Evolutionary conservation across 2,113 vertebrate genomes (phyloP).

Genomic region (Scomber japonicus): DNA sequence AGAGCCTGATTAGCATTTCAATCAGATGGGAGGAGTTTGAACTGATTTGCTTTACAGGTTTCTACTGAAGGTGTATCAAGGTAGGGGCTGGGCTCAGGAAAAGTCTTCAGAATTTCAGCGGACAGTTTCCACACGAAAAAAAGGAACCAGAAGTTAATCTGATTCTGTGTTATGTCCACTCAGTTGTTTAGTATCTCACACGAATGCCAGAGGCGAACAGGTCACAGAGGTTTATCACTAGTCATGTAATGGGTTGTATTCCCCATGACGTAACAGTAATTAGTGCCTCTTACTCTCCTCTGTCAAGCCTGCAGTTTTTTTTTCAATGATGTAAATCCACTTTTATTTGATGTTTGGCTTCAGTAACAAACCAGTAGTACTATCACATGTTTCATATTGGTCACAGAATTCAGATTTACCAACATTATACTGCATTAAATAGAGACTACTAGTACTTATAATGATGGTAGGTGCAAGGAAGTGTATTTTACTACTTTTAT

Average conservation of each 20-base stretch:
- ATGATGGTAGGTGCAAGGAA: neutral
- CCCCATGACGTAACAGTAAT: neutral
- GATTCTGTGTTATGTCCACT: neutral
- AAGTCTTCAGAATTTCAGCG: slow-evolving; percentile 9
- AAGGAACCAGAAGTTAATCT: neutral
- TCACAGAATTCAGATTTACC: too few relatives aligned
- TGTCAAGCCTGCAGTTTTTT: neutral
- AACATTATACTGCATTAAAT: too few relatives aligned
- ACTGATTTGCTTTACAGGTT: slow-evolving; percentile 32
- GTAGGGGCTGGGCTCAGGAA: slow-evolving; percentile 21
- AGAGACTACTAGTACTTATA: neutral
- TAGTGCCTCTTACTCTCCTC: neutral
- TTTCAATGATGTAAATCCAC: neutral
- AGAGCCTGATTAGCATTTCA: slow-evolving; percentile 54
- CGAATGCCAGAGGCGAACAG: neutral
- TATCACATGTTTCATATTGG: too few relatives aligned
- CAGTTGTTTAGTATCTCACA: too few relatives aligned
- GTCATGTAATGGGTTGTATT: neutral
- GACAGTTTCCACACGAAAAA: neutral
- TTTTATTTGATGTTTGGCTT: neutral
- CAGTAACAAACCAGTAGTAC: too few relatives aligned
- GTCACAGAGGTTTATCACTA: neutral
- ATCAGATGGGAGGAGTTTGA: slow-evolving; percentile 21
- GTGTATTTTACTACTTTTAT: neutral
- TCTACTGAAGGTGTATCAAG: slow-evolving; percentile 39